These are phyloP conservation scores for Pocota personata DNA, from an alignment of 2,888 invertebrate genomes.

Conservation along the genomic window DNA sequence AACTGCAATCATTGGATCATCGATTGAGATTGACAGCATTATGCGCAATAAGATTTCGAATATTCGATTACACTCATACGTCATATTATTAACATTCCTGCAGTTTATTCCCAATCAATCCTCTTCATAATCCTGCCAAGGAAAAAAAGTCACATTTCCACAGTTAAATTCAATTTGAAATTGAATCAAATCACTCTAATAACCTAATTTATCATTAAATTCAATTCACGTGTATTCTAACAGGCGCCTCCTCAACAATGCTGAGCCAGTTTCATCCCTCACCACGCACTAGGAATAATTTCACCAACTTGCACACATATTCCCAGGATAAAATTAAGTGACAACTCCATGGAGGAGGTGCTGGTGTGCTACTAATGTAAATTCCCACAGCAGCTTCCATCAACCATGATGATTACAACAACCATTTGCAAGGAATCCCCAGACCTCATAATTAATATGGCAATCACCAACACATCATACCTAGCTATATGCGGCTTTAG, in stretches of 20 bases:
- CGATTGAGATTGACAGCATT: too few relatives aligned
- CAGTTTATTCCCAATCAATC: neutral
- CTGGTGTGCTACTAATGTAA: conserved; percentile 39
- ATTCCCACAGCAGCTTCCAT: conserved; percentile 58
- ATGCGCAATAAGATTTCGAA: too few relatives aligned
- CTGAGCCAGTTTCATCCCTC: neutral
- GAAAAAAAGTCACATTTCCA: neutral
- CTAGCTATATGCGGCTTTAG: conserved; percentile 32
- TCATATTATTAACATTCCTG: too few relatives aligned
- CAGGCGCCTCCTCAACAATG: neutral
- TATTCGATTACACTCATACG: too few relatives aligned
- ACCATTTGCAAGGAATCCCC: conserved; percentile 56
- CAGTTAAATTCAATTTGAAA: conserved; percentile 47
- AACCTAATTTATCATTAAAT: conserved; percentile 62
- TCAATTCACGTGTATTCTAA: conserved; percentile 49
- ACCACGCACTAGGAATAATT: conserved; percentile 25
- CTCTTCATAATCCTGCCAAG: neutral
- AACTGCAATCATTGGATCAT: too few relatives aligned
- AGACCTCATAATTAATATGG: conserved; percentile 70
- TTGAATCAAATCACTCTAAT: conserved; percentile 4
- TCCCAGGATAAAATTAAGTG: conserved; percentile 62
- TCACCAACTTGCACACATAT: conserved; percentile 38
- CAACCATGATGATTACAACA: conserved; percentile 31
- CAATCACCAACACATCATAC: conserved; percentile 63
- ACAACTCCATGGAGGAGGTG: conserved; percentile 42